phyloP scores from a whole-genome alignment of 2,797 vertebrate genomes.

The Orestias chungarensis region DNA sequence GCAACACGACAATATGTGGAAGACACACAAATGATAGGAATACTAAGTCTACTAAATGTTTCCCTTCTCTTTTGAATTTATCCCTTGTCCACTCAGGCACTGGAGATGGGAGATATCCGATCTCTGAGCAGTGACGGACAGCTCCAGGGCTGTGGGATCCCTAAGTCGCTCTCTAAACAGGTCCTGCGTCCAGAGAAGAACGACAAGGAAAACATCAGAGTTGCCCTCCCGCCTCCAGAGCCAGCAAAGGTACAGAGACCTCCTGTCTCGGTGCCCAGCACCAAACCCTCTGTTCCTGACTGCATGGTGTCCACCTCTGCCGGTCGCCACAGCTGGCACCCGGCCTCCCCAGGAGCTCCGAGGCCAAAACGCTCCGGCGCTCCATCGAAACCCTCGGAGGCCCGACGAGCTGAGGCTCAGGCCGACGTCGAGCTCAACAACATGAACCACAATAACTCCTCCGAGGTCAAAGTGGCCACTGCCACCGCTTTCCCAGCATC shows the following conservation, averaged over 20 bases:
- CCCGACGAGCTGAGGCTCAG: constrained; percentile 78
- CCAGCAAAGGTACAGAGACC: constrained; percentile 62
- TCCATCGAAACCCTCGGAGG: constrained; percentile 75
- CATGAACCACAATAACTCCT: constrained; percentile 96
- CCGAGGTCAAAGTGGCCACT: constrained; percentile 72
- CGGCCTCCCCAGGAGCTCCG: constrained; percentile 82
- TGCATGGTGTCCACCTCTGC: constrained; percentile 90
- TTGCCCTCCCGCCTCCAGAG: constrained; percentile 70
- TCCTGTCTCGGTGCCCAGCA: constrained; percentile 25
- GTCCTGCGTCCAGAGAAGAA: constrained; percentile 86
- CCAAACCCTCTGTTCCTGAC: constrained; percentile 87
- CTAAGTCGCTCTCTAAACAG: constrained; percentile 92
- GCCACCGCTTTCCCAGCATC: constrained; percentile 67
- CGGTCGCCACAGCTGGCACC: constrained; percentile 90
- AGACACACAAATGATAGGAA: background rate
- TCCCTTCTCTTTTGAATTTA: constrained; percentile 16
- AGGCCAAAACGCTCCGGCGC: constrained; percentile 86
- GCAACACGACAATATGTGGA: background rate
- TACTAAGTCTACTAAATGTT: constrained; percentile 3
- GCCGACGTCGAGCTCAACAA: constrained; percentile 86
- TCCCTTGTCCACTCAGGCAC: constrained; percentile 63
- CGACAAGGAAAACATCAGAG: constrained; percentile 83
- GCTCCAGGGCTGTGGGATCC: constrained; percentile 84
- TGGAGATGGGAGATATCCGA: constrained; percentile 94
- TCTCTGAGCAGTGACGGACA: constrained; percentile 93